Base-by-base conservation (phyloP, 2,888 invertebrate species). In the Lepidocyrtoides sp. region DNA sequence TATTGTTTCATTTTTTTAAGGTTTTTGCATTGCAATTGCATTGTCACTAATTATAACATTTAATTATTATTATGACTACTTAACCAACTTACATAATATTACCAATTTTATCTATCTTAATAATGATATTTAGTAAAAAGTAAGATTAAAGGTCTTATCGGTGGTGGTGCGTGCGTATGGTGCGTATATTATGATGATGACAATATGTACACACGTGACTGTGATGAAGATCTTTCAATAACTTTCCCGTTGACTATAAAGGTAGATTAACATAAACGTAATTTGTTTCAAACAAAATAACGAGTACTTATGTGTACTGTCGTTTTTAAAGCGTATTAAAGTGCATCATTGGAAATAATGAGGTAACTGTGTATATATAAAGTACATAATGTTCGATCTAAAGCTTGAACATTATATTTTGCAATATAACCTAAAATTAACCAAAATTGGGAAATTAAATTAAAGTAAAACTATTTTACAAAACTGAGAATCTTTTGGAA, bases 401-500 rank as follows among this genome's bases (percentile, higher is more conserved):
- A 36, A 36, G 36, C 2, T 36, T 36, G 36, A 36, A 36, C 7
- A 36, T 36, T 36, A 20, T 5, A 66, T 29, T 29, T 36, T 36
- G 7, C 36, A 36, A 36, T 36, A n/a, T n/a, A n/a, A n/a, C n/a
- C 10, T 36, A 23, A 41, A 69, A 0, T n/a, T 36, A 63, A 63
- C 14, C 26, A 48, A 44, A 44, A 44, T 48, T 4, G 17, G 3
- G 20, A 57, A 29, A 23, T 17, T 66, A 48, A 44, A 63, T 8
- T 29, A 66, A 29, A 54, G 29, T 20, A 51, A 69, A 69, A 17
- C 85, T 85, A 90, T 84, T 75, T 72, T 90, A 90, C 89, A 90
- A 89, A 77, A 84, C 36, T 90, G 89, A 90, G 89, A 41, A 84
- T 90, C 89, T 54, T 90, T 89, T 84, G 84, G 89, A 90, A 90